Percentiles rank a stretch among this genome's conserved stretches.
phyloP scores from a whole-genome alignment of 2,888 invertebrate species.

The Cantharis rustica region DNA sequence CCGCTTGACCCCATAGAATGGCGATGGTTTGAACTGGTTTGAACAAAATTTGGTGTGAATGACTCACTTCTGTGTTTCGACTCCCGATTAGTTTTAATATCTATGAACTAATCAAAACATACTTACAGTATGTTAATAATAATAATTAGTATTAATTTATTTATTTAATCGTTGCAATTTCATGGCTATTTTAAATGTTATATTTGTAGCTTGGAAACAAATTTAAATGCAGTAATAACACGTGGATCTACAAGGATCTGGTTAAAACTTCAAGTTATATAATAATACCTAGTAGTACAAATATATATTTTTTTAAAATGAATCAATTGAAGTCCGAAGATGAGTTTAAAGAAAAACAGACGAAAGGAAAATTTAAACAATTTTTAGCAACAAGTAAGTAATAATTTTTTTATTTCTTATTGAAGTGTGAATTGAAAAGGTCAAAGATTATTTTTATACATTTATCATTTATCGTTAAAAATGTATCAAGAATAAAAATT shows the following conservation, averaged over 20 bases:
- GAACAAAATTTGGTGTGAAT: background rate
- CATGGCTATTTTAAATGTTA: background rate
- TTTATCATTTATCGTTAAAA: too few relatives aligned
- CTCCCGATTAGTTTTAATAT: background rate
- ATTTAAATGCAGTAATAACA: background rate
- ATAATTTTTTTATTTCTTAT: background rate
- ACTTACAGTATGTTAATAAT: too few relatives aligned
- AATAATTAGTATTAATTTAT: background rate
- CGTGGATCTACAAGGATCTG: background rate
- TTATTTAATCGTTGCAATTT: background rate
- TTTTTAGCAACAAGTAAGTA: conserved; percentile 11
- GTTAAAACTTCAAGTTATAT: too few relatives aligned
- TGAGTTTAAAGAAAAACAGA: background rate
- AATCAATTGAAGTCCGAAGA: background rate
- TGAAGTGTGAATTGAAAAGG: too few relatives aligned
- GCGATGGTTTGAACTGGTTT: too few relatives aligned
- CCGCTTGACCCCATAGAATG: background rate
- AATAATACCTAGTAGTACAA: too few relatives aligned
- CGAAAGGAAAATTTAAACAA: background rate
- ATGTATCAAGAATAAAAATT: too few relatives aligned
- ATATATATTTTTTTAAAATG: background rate
- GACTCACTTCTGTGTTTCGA: background rate
- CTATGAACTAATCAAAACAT: background rate
- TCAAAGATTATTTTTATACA: too few relatives aligned
- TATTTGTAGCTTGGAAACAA: background rate